A percentile compares a stretch with the other conserved stretches of the same genome.
phyloP scores from a whole-genome alignment of 1,140 invertebrate genomes.

The Vanessa atalanta region DNA sequence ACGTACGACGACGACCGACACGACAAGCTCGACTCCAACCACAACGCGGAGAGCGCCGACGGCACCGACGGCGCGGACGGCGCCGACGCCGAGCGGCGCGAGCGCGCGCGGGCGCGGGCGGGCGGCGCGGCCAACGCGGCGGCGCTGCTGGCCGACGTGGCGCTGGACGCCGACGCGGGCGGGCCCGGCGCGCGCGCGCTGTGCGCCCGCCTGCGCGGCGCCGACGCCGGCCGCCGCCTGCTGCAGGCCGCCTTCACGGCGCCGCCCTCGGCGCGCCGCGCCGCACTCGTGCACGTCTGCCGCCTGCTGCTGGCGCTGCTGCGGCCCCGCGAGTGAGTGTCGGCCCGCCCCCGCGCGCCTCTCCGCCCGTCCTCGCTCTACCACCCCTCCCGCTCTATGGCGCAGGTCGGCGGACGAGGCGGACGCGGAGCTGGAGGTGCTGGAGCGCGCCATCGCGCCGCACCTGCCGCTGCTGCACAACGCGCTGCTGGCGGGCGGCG shows the following conservation, averaged over 20 bases:
- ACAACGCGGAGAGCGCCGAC: constrained; percentile 41
- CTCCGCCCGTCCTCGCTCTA: not conserved
- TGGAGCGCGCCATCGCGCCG: constrained; percentile 64
- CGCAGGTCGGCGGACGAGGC: constrained; percentile 9
- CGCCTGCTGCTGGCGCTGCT: constrained; percentile 61
- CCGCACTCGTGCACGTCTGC: constrained; percentile 60
- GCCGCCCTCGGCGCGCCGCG: constrained; percentile 41
- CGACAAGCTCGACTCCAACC: constrained; percentile 49
- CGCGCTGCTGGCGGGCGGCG: constrained; percentile 48
- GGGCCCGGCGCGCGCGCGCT: constrained; percentile 37
- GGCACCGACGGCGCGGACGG: not conserved
- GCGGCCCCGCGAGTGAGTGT: constrained; percentile 9
- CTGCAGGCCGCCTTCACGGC: constrained; percentile 67
- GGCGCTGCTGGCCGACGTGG: constrained; percentile 56
- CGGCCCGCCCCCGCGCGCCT: not conserved
- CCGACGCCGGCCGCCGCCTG: constrained; percentile 49
- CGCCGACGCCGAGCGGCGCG: not conserved
- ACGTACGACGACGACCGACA: constrained; percentile 75
- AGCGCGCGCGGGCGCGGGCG: constrained; percentile 32
- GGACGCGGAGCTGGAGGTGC: constrained; percentile 30
- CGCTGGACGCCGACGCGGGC: constrained; percentile 44
- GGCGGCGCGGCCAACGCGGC: constrained; percentile 60
- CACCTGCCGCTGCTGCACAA: constrained; percentile 71
- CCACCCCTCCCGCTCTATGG: not conserved
- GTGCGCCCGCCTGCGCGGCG: constrained; percentile 40